Percentiles rank a stretch among this genome's conserved stretches.
Evolutionary conservation across 2,113 vertebrate genomes (phyloP).

Genomic region (Micronycteris hirsuta): DNA sequence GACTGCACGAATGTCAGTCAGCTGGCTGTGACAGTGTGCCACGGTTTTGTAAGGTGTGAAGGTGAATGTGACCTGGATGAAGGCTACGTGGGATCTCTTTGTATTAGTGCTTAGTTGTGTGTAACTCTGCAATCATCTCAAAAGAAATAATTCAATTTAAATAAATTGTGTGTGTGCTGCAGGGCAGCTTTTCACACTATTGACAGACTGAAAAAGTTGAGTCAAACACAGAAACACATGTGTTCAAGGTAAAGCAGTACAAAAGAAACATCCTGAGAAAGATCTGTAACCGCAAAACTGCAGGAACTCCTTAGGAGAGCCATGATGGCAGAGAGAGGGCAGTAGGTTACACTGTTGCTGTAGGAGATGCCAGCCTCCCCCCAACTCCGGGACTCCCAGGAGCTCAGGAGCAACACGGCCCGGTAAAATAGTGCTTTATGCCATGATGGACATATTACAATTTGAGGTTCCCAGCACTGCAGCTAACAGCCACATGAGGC

Average conservation of each 20-base stretch:
- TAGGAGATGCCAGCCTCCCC: neutral
- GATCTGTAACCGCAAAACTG: neutral
- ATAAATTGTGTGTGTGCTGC: neutral
- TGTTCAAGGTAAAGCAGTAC: neutral
- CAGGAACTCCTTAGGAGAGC: neutral
- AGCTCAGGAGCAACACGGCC: neutral
- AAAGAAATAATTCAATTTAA: neutral
- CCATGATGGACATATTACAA: neutral
- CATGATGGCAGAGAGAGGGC: neutral
- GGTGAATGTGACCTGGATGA: neutral
- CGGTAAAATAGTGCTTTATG: neutral
- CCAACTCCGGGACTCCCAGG: neutral
- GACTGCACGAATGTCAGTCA: neutral
- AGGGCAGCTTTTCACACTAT: neutral
- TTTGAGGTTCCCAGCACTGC: neutral
- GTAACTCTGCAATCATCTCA: neutral
- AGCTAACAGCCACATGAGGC: neutral
- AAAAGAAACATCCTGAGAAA: neutral
- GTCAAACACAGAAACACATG: neutral
- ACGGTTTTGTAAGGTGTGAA: neutral
- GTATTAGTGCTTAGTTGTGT: neutral
- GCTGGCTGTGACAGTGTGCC: neutral
- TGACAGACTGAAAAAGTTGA: neutral
- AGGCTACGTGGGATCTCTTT: neutral
- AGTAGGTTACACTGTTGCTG: neutral